Conservation (phyloP, 1,140 invertebrate species). For the Gonatopus flavifemur region DNA sequence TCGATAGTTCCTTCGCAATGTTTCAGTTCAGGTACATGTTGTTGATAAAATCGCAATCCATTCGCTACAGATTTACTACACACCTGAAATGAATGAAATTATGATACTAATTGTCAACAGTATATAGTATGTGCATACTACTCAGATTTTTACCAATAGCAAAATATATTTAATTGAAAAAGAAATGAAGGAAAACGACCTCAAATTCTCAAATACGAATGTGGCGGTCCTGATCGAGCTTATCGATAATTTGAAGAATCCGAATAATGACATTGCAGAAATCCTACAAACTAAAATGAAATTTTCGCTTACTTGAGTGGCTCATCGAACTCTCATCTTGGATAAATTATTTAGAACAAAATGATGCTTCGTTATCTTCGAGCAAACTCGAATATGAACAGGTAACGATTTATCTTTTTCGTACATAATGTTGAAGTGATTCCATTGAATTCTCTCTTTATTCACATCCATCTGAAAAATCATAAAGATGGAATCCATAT, state of each 20-base stretch:
- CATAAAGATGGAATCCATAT: background rate
- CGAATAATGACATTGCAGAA: too few species aligned
- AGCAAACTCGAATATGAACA: background rate
- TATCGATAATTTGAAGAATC: too few species aligned
- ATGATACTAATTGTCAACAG: too few species aligned
- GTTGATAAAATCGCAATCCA: conserved; percentile 5
- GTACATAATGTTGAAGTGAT: background rate
- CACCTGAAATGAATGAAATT: too few species aligned
- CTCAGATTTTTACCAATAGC: too few species aligned
- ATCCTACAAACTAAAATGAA: too few species aligned
- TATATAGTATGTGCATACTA: too few species aligned
- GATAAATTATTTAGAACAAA: conserved; percentile 8
- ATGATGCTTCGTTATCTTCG: background rate
- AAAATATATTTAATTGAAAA: too few species aligned
- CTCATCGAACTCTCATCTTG: conserved; percentile 8
- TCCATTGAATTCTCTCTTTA: background rate
- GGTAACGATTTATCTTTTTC: background rate
- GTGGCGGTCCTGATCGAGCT: too few species aligned
- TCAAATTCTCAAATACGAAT: too few species aligned
- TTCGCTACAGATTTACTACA: conserved; percentile 1
- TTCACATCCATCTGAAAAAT: conserved; percentile 1
- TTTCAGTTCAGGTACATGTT: conserved; percentile 1
- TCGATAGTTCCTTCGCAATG: conserved; percentile 2
- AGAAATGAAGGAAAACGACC: too few species aligned
- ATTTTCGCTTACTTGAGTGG: background rate